These are phyloP conservation scores for Tetramorium bicarinatum DNA, from an alignment of 2,888 invertebrate species.

Conservation along the genomic window DNA sequence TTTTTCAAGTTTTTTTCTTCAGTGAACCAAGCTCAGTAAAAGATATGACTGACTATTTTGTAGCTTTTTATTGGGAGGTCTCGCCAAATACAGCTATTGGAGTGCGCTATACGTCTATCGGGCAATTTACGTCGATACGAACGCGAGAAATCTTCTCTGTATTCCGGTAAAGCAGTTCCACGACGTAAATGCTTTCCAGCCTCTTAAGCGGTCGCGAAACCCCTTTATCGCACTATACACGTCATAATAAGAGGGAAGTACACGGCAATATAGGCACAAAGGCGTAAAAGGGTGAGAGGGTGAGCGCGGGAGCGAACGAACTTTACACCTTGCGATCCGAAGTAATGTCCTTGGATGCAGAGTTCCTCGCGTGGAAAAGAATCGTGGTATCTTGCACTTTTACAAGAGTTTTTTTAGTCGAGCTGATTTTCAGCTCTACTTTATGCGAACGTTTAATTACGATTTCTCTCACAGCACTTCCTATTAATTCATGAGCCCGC, in stretches of 20 bases:
- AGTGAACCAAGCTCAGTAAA: neutral
- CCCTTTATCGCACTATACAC: slow-evolving; percentile 34
- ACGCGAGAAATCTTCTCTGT: slow-evolving; percentile 19
- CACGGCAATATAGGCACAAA: slow-evolving; percentile 44
- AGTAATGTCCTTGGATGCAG: slow-evolving; percentile 33
- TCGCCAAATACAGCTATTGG: neutral
- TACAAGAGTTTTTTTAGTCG: neutral
- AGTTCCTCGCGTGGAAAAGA: slow-evolving; percentile 49
- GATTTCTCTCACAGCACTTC: neutral
- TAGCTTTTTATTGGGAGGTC: neutral
- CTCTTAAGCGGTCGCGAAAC: slow-evolving; percentile 26
- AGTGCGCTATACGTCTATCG: neutral
- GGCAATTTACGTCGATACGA: slow-evolving; percentile 4
- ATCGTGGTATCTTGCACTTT: neutral
- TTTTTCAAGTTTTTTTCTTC: neutral
- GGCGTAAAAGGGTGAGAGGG: slow-evolving; percentile 14
- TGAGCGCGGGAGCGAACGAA: slow-evolving; percentile 59
- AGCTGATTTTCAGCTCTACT: neutral
- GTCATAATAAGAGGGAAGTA: slow-evolving; percentile 47
- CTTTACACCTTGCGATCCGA: slow-evolving; percentile 35
- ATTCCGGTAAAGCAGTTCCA: slow-evolving; percentile 39
- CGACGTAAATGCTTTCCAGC: slow-evolving; percentile 37
- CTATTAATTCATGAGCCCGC: neutral
- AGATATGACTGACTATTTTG: neutral
- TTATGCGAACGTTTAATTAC: slow-evolving; percentile 21